A percentile compares a stretch with the other conserved stretches of the same genome.
Conservation (phyloP, 2,113 vertebrate genomes). For the Gavia stellata region DNA sequence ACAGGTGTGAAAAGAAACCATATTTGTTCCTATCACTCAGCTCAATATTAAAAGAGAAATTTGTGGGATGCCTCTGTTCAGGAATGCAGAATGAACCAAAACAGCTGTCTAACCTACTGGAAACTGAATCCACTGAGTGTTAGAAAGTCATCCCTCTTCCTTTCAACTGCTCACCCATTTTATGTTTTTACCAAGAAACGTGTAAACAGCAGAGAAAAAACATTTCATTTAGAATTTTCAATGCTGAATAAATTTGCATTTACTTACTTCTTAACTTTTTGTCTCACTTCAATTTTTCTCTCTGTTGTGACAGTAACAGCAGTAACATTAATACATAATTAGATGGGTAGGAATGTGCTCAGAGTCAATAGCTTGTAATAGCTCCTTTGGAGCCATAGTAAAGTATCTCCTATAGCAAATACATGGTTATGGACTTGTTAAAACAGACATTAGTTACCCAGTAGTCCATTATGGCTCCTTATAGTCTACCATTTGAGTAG, state of each 20-base stretch:
- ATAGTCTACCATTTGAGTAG: slow-evolving; percentile 69
- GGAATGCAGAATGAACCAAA: background rate
- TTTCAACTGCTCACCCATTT: background rate
- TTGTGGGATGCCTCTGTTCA: background rate
- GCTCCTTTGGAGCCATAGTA: slow-evolving; percentile 66
- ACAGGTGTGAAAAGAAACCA: background rate
- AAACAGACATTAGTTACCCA: slow-evolving; percentile 75
- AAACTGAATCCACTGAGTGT: background rate
- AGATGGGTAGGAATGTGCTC: slow-evolving; percentile 21
- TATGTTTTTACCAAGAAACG: background rate
- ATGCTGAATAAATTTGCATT: background rate
- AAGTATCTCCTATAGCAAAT: slow-evolving; percentile 66
- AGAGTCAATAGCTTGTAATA: slow-evolving; percentile 52
- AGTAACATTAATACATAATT: slow-evolving; percentile 33
- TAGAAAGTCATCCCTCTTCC: background rate
- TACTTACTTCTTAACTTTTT: background rate
- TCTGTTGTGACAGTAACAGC: background rate
- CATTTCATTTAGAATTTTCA: background rate
- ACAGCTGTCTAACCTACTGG: background rate
- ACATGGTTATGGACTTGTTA: slow-evolving; percentile 75
- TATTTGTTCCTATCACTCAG: background rate
- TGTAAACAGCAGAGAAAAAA: background rate
- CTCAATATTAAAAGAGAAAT: background rate
- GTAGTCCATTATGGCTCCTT: slow-evolving; percentile 75
- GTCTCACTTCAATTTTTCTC: background rate